Conservation (phyloP, 1,140 invertebrate species). For the Zaprionus camerounensis region DNA sequence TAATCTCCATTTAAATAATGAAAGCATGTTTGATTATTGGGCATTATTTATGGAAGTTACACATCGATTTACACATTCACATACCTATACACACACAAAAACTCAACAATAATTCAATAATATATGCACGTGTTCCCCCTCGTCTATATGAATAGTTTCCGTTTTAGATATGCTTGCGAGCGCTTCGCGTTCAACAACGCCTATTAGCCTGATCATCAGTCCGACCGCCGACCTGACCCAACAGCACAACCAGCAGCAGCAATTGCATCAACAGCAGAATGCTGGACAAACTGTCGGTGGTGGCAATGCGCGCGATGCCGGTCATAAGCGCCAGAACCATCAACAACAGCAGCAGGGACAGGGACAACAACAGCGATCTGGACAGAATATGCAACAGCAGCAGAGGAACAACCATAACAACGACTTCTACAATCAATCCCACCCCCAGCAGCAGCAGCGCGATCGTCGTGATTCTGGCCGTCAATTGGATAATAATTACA, state of each 20-base stretch:
- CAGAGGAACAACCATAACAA: conserved; percentile 59
- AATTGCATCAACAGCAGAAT: conserved; percentile 49
- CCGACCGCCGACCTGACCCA: conserved; percentile 93
- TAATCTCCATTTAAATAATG: conserved; percentile 1
- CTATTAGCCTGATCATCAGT: conserved; percentile 89
- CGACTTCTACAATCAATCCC: conserved; percentile 76
- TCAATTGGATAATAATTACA: conserved; percentile 74
- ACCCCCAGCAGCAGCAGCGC: conserved; percentile 59
- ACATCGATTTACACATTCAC: neutral
- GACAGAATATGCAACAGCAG: conserved; percentile 61
- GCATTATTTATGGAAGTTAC: neutral
- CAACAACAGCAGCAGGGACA: conserved; percentile 67
- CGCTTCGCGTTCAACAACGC: conserved; percentile 90
- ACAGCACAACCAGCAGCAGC: conserved; percentile 86
- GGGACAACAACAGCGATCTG: conserved; percentile 67
- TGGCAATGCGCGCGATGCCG: conserved; percentile 77
- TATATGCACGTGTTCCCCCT: conserved; percentile 53
- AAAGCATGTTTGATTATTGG: neutral
- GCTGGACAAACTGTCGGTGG: conserved; percentile 64
- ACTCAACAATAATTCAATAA: conserved; percentile 53
- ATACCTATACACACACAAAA: conserved; percentile 19
- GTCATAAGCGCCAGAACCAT: conserved; percentile 82
- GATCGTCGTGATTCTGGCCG: conserved; percentile 81
- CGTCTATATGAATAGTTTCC: conserved; percentile 84
- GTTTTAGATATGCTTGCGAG: conserved; percentile 92